Evolutionary conservation across 35 echinoderm and acorn worm genomes (phyloP), one percentile per base, ranked within the genome.

Genomic region (Ophiothrix spiculata): DNA sequence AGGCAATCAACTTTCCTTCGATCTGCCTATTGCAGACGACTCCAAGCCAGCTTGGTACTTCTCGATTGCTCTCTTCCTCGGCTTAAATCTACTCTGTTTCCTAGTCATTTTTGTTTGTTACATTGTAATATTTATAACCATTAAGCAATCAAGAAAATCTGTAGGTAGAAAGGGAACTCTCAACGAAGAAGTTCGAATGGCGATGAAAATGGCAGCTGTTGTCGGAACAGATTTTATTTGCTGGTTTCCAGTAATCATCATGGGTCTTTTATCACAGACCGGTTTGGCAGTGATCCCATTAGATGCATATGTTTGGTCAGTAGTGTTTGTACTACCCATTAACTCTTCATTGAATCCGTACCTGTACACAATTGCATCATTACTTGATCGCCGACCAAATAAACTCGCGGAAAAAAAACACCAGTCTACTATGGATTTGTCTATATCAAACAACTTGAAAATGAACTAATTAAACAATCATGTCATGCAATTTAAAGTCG

Each of bases 61-160:
- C 56, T 89, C 94, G 17, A 88, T 86, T 8, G 41, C 86, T 64
- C 36, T 92, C 0, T 97, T 97, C n/a, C 77, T 97, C 17, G 91
- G 87, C 13, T 49, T 97, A 21, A 97, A 92, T 19, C 42, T 49
- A 10, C 42, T 49, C 19, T 49, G 42, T 49, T 49, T 49, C 19
- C 42, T 49, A 19, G 6, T 49, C 42, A 49, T 49, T 6, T 19
- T 49, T 6, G 19, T 49, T 19, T 49, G 42, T 19, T 49, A 49
- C 42, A 49, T 49, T 10, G 42, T 49, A 19, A 49, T 49, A 49
- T 49, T 49, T 49, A 19, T 49, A 49, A 49, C 42, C 6, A 49
- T 49, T 10, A 49, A 49, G 19, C 6, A 49, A 10, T 49, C 42
- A 19, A 49, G 42, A 49, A 49, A 19, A 49, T 49, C 42, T 49